Evolutionary conservation across 2,797 vertebrate genomes (phyloP).

Genomic region (Premnoplex brunnescens): DNA sequence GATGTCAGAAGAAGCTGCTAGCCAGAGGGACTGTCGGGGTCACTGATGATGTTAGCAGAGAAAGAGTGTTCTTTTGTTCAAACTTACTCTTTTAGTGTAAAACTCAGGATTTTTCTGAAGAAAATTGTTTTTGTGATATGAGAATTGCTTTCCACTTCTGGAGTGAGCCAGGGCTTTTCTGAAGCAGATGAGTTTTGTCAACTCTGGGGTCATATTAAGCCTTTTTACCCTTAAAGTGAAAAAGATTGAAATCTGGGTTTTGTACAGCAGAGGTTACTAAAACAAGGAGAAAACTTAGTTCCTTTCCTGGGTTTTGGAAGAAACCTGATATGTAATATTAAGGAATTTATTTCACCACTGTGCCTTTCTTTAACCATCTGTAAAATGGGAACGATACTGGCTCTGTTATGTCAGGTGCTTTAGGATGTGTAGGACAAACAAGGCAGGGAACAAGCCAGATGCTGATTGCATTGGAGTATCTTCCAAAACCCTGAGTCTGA

Average conservation of each 20-base stretch:
- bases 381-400: constrained; percentile 2
- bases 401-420: constrained; percentile 40
- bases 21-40: constrained; percentile 29
- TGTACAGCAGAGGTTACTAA: neutral
- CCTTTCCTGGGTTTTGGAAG: constrained; percentile 36
- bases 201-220: constrained; percentile 53
- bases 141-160: constrained; percentile 22
- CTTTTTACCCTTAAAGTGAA: constrained; percentile 70
- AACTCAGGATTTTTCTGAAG: neutral
- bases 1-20: constrained; percentile 55
- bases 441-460: neutral
- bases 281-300: constrained; percentile 16
- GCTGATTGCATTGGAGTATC: neutral
- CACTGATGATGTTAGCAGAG: constrained; percentile 14
- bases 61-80: constrained; percentile 10
- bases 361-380: constrained; percentile 27
- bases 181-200: constrained; percentile 67
- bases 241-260: constrained; percentile 65
- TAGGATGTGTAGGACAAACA: neutral
- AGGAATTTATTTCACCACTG: constrained; percentile 1
- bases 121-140: neutral
- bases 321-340: constrained; percentile 26
- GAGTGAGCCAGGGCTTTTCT: constrained; percentile 51
- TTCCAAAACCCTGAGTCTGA: neutral
- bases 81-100: constrained; percentile 18